Percentiles rank a stretch among this genome's conserved stretches.
phyloP scores from a whole-genome alignment of 1,140 invertebrate genomes.

The Leptopilina clavipes region DNA sequence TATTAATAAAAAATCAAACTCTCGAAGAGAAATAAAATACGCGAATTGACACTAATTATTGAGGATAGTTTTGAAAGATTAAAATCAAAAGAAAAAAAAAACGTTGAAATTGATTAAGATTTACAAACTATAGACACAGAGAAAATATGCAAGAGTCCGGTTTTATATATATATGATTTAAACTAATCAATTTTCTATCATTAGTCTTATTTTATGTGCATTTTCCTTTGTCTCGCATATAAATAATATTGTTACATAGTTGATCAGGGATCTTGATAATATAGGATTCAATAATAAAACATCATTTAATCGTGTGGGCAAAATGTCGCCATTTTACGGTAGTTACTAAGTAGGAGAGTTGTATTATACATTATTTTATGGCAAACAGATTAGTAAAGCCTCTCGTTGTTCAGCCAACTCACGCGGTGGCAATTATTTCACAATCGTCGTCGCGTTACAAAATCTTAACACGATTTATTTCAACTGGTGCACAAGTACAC shows the following conservation, averaged over 20 bases:
- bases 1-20: neutral
- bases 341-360: constrained; percentile 40
- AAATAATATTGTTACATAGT: neutral
- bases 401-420: constrained; percentile 43
- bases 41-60: neutral
- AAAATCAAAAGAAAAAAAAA: neutral
- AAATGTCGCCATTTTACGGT: constrained; percentile 30
- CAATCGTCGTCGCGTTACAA: constrained; percentile 53
- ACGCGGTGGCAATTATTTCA: constrained; percentile 45
- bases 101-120: neutral
- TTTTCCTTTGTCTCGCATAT: neutral
- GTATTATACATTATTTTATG: constrained; percentile 46
- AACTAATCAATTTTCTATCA: neutral
- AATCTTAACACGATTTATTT: constrained; percentile 40
- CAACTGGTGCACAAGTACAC: neutral
- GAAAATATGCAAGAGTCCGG: neutral
- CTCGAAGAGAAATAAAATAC: neutral
- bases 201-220: neutral
- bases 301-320: constrained; percentile 51
- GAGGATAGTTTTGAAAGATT: neutral
- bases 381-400: constrained; percentile 37
- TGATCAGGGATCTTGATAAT: constrained; percentile 19
- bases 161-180: constrained; percentile 14
- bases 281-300: constrained; percentile 27
- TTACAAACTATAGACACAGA: neutral